phyloP scores from a whole-genome alignment of 2,113 vertebrate genomes.

The Meriones unguiculatus region DNA sequence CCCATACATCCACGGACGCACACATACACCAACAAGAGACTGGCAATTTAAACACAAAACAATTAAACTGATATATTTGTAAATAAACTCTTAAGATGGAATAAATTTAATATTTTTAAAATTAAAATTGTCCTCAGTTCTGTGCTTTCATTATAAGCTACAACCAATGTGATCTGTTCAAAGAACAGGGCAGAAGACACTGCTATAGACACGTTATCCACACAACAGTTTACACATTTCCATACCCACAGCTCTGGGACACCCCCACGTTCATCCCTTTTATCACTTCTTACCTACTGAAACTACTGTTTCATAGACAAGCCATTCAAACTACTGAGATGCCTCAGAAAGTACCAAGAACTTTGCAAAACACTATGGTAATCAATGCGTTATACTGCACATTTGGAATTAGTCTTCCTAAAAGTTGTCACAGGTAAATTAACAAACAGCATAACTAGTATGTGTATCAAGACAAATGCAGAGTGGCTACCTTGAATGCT shows the following conservation, averaged over 20 bases:
- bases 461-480: neutral
- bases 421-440: slow-evolving; percentile 43
- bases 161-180: neutral
- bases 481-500: neutral
- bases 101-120: neutral
- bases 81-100: neutral
- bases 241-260: neutral
- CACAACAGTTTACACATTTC: neutral
- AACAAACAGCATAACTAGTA: slow-evolving; percentile 18
- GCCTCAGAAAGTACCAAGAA: neutral
- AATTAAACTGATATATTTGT: neutral
- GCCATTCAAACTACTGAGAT: neutral
- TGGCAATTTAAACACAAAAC: slow-evolving; percentile 36
- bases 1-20: no score
- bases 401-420: slow-evolving; percentile 44
- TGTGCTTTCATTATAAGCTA: neutral
- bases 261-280: neutral
- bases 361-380: slow-evolving; percentile 23
- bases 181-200: neutral
- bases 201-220: no score
- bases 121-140: neutral
- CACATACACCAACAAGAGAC: neutral
- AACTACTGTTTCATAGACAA: neutral
- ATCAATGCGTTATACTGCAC: neutral
- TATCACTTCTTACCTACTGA: neutral